Percentiles rank a stretch among this genome's conserved stretches.
phyloP scores from a whole-genome alignment of 2,797 vertebrate species.

The Rallus crepitans region DNA sequence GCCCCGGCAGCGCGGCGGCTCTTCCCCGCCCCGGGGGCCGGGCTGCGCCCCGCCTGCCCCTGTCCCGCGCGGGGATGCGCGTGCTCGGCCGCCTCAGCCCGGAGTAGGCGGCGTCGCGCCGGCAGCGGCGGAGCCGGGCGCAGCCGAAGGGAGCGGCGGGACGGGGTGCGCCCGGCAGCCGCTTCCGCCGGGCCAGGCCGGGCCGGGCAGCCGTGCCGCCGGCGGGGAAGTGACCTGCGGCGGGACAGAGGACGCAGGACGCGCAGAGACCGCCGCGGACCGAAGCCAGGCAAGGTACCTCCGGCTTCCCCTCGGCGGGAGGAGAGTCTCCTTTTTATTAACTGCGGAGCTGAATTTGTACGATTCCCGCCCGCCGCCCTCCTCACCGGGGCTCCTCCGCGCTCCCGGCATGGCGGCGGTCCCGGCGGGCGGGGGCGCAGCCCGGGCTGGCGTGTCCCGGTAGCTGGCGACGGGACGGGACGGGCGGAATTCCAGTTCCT shows the following conservation, averaged over 20 bases:
- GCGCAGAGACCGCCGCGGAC: background rate
- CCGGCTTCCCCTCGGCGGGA: no score
- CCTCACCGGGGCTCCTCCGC: background rate
- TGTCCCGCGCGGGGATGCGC: background rate
- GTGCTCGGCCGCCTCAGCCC: background rate
- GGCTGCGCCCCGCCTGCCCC: no score
- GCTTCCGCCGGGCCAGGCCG: background rate
- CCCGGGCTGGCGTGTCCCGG: background rate
- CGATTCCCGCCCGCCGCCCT: no score
- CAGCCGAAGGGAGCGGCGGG: background rate
- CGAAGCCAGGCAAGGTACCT: background rate
- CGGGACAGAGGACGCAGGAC: background rate
- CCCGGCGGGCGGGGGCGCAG: background rate
- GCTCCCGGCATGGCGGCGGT: background rate
- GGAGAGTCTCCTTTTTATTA: background rate
- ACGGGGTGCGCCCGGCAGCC: no score
- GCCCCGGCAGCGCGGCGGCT: background rate
- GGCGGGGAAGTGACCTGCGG: background rate
- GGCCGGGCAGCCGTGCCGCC: background rate
- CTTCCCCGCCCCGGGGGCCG: background rate
- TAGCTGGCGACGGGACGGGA: background rate
- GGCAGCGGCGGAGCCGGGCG: no score
- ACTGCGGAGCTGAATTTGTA: background rate
- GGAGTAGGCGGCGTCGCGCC: background rate
- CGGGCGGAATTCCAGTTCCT: no score